phyloP scores from a whole-genome alignment of 2,888 invertebrate genomes.

The Spialia ferax region DNA sequence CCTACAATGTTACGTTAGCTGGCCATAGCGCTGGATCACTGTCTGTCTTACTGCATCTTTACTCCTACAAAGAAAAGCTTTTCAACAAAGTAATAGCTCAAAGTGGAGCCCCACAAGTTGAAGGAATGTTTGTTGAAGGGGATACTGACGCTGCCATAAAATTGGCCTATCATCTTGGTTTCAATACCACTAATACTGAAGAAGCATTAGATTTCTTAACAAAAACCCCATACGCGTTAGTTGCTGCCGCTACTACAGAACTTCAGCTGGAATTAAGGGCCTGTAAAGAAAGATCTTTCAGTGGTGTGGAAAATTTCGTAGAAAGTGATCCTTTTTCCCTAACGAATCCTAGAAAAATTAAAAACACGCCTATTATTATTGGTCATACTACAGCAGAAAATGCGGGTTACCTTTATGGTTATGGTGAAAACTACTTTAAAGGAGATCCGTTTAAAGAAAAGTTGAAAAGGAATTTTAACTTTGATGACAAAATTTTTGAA shows the following conservation, averaged over 20 bases:
- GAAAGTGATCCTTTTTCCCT: conserved; percentile 68
- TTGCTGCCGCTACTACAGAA: conserved; percentile 65
- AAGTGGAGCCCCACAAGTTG: conserved; percentile 74
- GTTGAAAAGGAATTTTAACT: conserved; percentile 65
- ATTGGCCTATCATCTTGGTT: conserved; percentile 68
- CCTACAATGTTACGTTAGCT: conserved; percentile 73
- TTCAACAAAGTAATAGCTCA: conserved; percentile 72
- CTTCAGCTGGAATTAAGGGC: conserved; percentile 65
- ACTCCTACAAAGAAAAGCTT: conserved; percentile 70
- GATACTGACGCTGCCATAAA: conserved; percentile 67
- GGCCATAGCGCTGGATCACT: conserved; percentile 75
- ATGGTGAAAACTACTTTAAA: conserved; percentile 59
- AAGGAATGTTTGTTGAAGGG: conserved; percentile 68
- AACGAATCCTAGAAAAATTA: conserved; percentile 67
- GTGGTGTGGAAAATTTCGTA: conserved; percentile 71
- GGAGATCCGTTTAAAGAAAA: conserved; percentile 67
- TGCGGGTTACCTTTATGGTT: conserved; percentile 47
- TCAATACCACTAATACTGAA: conserved; percentile 63
- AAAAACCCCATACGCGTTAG: conserved; percentile 60
- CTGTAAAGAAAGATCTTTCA: conserved; percentile 74
- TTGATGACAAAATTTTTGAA: conserved; percentile 59
- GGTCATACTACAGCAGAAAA: conserved; percentile 70
- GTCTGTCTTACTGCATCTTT: conserved; percentile 72
- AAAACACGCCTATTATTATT: conserved; percentile 69
- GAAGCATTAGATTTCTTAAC: conserved; percentile 68